Evolutionary conservation across 2,888 invertebrate genomes (phyloP).

Genomic region (Meteorus cinctellus): DNA sequence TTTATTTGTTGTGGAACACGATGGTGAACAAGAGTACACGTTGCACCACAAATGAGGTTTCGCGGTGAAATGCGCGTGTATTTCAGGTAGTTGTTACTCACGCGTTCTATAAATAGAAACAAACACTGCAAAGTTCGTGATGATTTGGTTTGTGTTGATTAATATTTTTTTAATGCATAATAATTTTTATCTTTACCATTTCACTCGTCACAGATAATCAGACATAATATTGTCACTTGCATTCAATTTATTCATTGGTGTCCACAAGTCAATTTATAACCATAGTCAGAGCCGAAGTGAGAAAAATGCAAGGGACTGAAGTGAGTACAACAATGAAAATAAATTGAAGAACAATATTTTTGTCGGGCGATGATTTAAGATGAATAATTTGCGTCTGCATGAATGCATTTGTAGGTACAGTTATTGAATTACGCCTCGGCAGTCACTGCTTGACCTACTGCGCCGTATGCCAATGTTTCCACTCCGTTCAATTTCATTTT

Average conservation of each 20-base stretch:
- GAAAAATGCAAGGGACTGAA: not conserved
- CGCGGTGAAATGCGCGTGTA: conserved; percentile 25
- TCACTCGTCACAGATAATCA: not conserved
- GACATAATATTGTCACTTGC: not conserved
- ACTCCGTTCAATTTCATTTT: conserved; percentile 39
- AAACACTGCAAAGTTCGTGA: not conserved
- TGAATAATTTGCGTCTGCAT: conserved; percentile 26
- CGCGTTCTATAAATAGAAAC: conserved; percentile 38
- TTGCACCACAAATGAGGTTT: conserved; percentile 28
- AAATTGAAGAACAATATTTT: conserved; percentile 27
- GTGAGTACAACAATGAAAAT: conserved; percentile 18
- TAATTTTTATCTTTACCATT: not conserved
- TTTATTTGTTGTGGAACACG: conserved; percentile 23
- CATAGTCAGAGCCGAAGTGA: not conserved
- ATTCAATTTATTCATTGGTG: conserved; percentile 11
- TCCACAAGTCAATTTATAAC: not conserved
- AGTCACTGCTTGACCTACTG: conserved; percentile 34
- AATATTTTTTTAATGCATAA: not conserved
- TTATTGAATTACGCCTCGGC: conserved; percentile 42
- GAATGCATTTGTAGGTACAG: conserved; percentile 38
- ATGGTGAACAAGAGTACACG: not conserved
- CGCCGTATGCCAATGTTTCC: conserved; percentile 19
- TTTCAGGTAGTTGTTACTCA: conserved; percentile 34
- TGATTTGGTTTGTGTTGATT: not conserved
- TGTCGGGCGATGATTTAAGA: conserved; percentile 18